Evolutionary conservation across 92 coral and sea anemone genomes (phyloP).

Genomic region (Ricordea florida): DNA sequence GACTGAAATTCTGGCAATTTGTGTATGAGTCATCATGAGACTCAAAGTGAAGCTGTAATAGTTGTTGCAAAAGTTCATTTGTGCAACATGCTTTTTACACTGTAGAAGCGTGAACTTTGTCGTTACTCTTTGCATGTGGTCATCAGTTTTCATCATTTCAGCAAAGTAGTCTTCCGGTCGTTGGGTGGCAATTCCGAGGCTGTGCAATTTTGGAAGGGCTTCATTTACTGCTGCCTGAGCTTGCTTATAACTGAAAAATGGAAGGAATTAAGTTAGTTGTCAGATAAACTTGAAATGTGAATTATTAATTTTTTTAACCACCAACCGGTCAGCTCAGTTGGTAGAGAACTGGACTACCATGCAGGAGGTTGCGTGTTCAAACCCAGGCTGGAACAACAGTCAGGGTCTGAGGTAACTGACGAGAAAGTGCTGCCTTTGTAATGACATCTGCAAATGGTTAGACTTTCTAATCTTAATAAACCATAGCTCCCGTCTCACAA

Average conservation of each 20-base stretch:
- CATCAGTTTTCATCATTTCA: constrained; percentile 98
- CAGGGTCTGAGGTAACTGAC: not conserved
- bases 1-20: too few relatives aligned
- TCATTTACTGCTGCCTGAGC: constrained; percentile 76
- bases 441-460: not conserved
- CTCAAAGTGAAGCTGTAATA: too few relatives aligned
- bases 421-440: too few relatives aligned
- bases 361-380: too few relatives aligned
- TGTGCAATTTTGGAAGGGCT: constrained; percentile 71
- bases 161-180: constrained; percentile 99
- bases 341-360: too few relatives aligned
- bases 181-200: constrained; percentile 66
- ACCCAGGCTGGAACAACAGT: not conserved
- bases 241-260: constrained; percentile 75
- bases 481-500: too few relatives aligned
- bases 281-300: not conserved
- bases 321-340: too few relatives aligned
- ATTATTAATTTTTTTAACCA: too few relatives aligned
- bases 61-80: not conserved
- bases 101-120: not conserved
- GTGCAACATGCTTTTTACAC: not conserved
- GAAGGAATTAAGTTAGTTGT: not conserved
- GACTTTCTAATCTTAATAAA: too few relatives aligned
- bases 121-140: constrained; percentile 96
- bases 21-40: too few relatives aligned